Evolutionary conservation across 2,797 vertebrate species (phyloP).

Genomic region (Coregonus suidteri): DNA sequence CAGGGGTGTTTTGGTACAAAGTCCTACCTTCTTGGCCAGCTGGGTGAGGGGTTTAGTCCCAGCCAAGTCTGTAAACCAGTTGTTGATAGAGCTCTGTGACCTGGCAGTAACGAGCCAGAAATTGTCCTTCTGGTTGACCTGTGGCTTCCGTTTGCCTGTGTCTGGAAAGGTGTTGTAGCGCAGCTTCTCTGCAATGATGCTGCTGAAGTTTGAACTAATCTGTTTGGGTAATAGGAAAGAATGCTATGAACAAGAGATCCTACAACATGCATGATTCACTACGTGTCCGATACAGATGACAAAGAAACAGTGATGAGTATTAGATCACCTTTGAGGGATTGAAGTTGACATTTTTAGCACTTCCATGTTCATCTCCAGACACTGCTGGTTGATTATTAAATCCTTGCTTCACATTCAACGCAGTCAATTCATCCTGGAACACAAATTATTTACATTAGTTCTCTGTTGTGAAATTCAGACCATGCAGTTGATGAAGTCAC

Average conservation of each 20-base stretch:
- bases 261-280: background rate
- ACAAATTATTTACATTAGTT: background rate
- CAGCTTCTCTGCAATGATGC: constrained; percentile 97
- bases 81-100: constrained; percentile 97
- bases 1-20: background rate
- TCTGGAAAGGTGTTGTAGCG: constrained; percentile 94
- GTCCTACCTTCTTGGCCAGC: constrained; percentile 92
- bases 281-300: background rate
- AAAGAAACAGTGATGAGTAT: too few relatives aligned
- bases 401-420: constrained; percentile 97
- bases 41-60: constrained; percentile 96
- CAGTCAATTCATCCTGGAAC: constrained; percentile 94
- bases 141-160: constrained; percentile 93
- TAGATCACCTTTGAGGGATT: constrained; percentile 94
- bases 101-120: constrained; percentile 97
- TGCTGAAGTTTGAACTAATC: constrained; percentile 99
- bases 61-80: constrained; percentile 98
- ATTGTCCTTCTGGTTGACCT: constrained; percentile 99
- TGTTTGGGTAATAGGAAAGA: constrained; percentile 52
- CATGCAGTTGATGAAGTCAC: too few relatives aligned
- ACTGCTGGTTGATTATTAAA: constrained; percentile 99
- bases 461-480: too few relatives aligned
- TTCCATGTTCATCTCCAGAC: constrained; percentile 97
- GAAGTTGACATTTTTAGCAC: constrained; percentile 98
- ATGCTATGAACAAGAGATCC: background rate